Base-by-base conservation (phyloP, 1,140 invertebrate species). In the Brachionus rubens region DNA sequence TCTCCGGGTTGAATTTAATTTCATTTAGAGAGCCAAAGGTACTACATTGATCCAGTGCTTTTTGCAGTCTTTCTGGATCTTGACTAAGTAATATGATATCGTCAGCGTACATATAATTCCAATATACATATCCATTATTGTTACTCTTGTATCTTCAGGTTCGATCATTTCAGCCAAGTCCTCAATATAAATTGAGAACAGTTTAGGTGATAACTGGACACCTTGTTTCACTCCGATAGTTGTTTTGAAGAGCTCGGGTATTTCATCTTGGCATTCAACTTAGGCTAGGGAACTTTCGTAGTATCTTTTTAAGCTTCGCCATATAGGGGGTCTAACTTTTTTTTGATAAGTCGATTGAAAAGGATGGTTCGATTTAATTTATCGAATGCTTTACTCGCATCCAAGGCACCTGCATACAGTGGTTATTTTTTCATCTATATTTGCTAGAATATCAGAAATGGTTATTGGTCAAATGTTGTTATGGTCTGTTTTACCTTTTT, bases 341-440 rank as follows among this genome's bases (percentile, higher is more conserved):
- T 47, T 12, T 47, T 47, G 3, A 5, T 47, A n/a, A 47, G 12
- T 47, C 19, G 14, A 6, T 47, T 19, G 19, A 47, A 47, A n/a
- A 47, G 12, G 14, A 47, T 47, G 3, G 14, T 47, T 47, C 46
- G 14, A 14, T 47, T 47, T 5, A 47, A 12, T 47, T 47, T 47
- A 14, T 47, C 46, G 12, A 47, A 47, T 47, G 46, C 46, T 47
- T 52, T 52, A 52, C n/a, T 19, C 24, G 24, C 24, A 52, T 9
- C 24, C 3, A 26, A 21, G 16, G 16, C n/a, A n/a, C n/a, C n/a
- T n/a, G n/a, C n/a, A n/a, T n/a, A n/a, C n/a, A n/a, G n/a, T n/a
- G n/a, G n/a, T n/a, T n/a, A n/a, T n/a, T n/a, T n/a, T 56, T 56
- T 56, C 52, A 56, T 30, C 28, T 14, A 56, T 56, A 30, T 56